A percentile compares a stretch with the other conserved stretches of the same genome.
phyloP scores from a whole-genome alignment of 2,797 vertebrate species.

The Pseudotriccus pelzelni region DNA sequence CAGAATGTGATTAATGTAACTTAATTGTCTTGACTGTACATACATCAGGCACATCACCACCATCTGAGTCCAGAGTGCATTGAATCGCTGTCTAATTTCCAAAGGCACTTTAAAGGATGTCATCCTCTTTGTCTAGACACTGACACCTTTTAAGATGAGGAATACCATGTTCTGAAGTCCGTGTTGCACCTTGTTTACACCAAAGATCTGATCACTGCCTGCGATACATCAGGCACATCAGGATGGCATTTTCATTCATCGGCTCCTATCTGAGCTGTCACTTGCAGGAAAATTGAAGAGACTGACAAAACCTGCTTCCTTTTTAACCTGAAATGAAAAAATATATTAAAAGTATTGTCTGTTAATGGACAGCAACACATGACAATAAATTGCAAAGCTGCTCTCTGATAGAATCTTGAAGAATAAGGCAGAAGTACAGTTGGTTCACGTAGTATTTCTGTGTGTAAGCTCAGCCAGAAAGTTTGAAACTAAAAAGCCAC shows the following conservation, averaged over 20 bases:
- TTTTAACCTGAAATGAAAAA: conserved; percentile 53
- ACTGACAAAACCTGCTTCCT: conserved; percentile 25
- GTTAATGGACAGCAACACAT: conserved; percentile 4
- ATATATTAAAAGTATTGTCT: conserved; percentile 22
- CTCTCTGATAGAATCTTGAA: background rate
- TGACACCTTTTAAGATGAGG: conserved; percentile 62
- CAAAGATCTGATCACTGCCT: conserved; percentile 40
- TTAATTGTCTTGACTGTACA: conserved; percentile 73
- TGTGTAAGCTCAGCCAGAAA: background rate
- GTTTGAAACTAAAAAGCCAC: background rate
- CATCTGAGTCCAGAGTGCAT: conserved; percentile 55
- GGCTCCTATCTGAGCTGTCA: conserved; percentile 51
- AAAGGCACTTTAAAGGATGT: conserved; percentile 62
- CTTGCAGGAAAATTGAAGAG: conserved; percentile 37
- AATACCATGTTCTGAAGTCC: conserved; percentile 19
- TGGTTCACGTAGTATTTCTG: background rate
- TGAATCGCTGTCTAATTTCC: conserved; percentile 62
- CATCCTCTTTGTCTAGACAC: conserved; percentile 60
- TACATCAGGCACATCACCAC: conserved; percentile 65
- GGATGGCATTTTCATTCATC: conserved; percentile 52
- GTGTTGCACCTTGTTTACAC: conserved; percentile 43
- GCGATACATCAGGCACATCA: conserved; percentile 8
- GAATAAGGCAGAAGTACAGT: background rate
- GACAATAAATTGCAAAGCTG: conserved; percentile 23
- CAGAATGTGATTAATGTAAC: conserved; percentile 73